phyloP scores from a whole-genome alignment of 2,113 vertebrate species.

The Plecturocebus donacophilus region DNA sequence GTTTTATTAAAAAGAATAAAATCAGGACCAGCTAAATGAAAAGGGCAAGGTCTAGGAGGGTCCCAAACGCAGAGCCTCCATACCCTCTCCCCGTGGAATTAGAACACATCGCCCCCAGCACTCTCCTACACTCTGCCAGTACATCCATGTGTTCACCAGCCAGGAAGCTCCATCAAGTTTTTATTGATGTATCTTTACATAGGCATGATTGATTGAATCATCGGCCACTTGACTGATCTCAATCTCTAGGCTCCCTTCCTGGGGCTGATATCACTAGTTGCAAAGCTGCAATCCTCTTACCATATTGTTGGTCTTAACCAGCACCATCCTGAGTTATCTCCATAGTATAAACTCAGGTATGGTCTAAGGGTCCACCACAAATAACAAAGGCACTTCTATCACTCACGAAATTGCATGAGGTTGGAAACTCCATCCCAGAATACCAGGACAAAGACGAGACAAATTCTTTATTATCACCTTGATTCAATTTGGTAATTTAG shows the following conservation, averaged over 20 bases:
- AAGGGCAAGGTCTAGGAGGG: background rate
- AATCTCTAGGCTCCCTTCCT: background rate
- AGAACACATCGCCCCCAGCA: background rate
- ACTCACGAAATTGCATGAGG: background rate
- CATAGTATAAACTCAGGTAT: background rate
- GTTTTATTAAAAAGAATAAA: background rate
- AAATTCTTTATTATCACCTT: background rate
- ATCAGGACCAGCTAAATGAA: background rate
- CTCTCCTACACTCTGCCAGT: background rate
- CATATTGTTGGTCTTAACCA: background rate
- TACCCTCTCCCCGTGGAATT: background rate
- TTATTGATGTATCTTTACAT: background rate
- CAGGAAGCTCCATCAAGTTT: background rate
- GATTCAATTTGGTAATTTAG: background rate
- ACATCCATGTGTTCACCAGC: background rate
- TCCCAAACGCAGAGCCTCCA: background rate
- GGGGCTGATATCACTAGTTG: background rate
- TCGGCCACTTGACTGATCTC: background rate
- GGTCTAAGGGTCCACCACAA: background rate
- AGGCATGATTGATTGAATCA: background rate
- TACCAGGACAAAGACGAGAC: background rate
- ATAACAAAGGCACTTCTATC: background rate
- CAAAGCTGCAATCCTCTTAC: background rate
- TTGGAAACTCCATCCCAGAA: constrained; percentile 22
- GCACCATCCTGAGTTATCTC: background rate